Percentiles rank a stretch among this genome's conserved stretches.
These are phyloP conservation scores for Anthophora plumipes DNA, from an alignment of 2,888 invertebrate genomes.

Conservation along the genomic window DNA sequence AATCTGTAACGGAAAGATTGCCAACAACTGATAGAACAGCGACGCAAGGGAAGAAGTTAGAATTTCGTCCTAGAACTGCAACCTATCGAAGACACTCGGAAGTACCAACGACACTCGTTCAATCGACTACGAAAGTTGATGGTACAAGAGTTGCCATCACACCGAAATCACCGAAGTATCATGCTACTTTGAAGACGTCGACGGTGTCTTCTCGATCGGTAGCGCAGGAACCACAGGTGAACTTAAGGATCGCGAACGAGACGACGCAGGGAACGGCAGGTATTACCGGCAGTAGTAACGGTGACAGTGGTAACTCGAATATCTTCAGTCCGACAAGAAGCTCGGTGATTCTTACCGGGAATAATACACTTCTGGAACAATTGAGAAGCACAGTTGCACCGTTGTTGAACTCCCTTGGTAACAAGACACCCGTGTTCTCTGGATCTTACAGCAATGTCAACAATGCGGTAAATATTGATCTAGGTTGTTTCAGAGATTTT, in stretches of 20 bases:
- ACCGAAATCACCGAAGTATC: constrained; percentile 73
- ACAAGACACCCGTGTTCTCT: constrained; percentile 78
- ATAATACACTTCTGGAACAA: constrained; percentile 78
- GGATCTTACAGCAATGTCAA: constrained; percentile 77
- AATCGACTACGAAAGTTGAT: constrained; percentile 52
- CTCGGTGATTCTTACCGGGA: constrained; percentile 73
- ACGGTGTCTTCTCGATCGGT: constrained; percentile 72
- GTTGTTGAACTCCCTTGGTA: constrained; percentile 78
- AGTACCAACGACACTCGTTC: constrained; percentile 60
- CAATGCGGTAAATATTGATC: constrained; percentile 75
- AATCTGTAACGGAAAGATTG: constrained; percentile 37
- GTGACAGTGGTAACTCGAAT: constrained; percentile 75
- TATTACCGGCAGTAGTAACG: constrained; percentile 73
- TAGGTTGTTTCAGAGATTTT: not conserved
- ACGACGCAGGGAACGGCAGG: constrained; percentile 45
- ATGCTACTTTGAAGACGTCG: constrained; percentile 60
- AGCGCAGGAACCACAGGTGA: constrained; percentile 76
- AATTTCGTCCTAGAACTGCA: constrained; percentile 80
- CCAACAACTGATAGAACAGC: constrained; percentile 37
- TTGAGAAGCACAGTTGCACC: constrained; percentile 83
- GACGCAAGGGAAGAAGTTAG: constrained; percentile 62
- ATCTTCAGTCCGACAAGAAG: constrained; percentile 81
- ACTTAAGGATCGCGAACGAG: constrained; percentile 69
- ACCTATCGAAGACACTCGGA: constrained; percentile 82
- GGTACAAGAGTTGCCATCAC: constrained; percentile 72